These are phyloP conservation scores for Parnassius mnemosyne DNA, from an alignment of 2,888 invertebrate species.

Conservation along the genomic window DNA sequence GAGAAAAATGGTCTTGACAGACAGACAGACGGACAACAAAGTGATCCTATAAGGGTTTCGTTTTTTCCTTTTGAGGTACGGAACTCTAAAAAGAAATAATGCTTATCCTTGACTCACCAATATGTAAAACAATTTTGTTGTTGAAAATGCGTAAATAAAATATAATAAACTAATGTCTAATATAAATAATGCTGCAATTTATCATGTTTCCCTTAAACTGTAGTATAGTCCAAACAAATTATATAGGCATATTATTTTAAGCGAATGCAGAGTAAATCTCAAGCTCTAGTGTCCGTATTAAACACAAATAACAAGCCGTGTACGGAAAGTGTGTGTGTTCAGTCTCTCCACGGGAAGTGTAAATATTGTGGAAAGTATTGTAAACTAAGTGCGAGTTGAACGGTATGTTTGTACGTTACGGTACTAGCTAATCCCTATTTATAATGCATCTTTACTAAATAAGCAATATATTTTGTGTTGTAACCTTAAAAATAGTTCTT, in stretches of 20 bases:
- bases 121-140: no score
- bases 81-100: no score
- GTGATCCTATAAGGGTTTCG: no score
- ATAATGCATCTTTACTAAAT: slow-evolving; percentile 6
- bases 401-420: slow-evolving; percentile 11
- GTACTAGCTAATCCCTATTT: slow-evolving; percentile 19
- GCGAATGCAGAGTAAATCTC: slow-evolving; percentile 14
- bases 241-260: slow-evolving; percentile 13
- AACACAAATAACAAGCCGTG: slow-evolving; percentile 19
- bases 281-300: slow-evolving; percentile 1
- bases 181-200: no score
- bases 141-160: no score
- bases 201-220: not conserved
- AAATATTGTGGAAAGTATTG: slow-evolving; percentile 26
- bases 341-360: slow-evolving; percentile 23
- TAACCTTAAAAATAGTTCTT: no score
- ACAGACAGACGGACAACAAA: no score
- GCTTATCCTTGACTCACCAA: no score
- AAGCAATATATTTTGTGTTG: not conserved
- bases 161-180: no score
- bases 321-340: slow-evolving; percentile 17
- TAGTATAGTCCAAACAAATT: slow-evolving; percentile 8
- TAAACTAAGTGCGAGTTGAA: slow-evolving; percentile 22
- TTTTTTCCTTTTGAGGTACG: no score
- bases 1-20: no score